phyloP scores from a whole-genome alignment of 1,140 invertebrate species.

The Drosophila carrolli region DNA sequence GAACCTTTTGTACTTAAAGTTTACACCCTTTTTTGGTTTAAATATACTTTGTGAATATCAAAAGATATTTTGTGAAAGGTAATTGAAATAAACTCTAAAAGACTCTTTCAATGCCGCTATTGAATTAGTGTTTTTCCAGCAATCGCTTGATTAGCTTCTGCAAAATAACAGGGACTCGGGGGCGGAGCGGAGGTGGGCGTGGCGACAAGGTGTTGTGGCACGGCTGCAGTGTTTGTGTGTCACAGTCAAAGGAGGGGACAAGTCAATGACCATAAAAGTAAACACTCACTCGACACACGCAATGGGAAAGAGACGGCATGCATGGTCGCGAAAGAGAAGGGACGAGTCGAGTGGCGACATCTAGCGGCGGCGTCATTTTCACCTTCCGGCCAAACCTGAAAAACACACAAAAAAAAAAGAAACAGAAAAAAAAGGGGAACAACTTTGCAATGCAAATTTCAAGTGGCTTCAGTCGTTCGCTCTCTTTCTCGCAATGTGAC shows the following conservation, averaged over 20 bases:
- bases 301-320: conserved; percentile 10
- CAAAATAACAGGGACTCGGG: conserved; percentile 6
- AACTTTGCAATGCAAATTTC: conserved; percentile 57
- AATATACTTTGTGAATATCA: too few species aligned
- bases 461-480: conserved; percentile 20
- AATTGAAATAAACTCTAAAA: neutral
- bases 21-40: too few species aligned
- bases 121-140: conserved; percentile 54
- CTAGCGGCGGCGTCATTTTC: conserved; percentile 43
- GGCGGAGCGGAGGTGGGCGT: neutral
- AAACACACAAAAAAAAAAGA: conserved; percentile 22
- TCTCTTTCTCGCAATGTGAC: conserved; percentile 19
- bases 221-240: conserved; percentile 33
- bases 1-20: too few species aligned
- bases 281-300: conserved; percentile 50
- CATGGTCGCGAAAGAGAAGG: neutral
- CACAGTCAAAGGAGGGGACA: conserved; percentile 24
- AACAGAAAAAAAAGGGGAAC: conserved; percentile 3
- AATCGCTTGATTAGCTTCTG: conserved; percentile 58
- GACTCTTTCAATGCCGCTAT: conserved; percentile 25
- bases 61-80: too few species aligned
- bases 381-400: conserved; percentile 48
- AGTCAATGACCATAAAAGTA: conserved; percentile 64
- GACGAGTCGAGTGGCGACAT: conserved; percentile 1
- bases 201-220: conserved; percentile 16